Conservation (phyloP, 2,888 invertebrate genomes). For the Cetonia aurata region DNA sequence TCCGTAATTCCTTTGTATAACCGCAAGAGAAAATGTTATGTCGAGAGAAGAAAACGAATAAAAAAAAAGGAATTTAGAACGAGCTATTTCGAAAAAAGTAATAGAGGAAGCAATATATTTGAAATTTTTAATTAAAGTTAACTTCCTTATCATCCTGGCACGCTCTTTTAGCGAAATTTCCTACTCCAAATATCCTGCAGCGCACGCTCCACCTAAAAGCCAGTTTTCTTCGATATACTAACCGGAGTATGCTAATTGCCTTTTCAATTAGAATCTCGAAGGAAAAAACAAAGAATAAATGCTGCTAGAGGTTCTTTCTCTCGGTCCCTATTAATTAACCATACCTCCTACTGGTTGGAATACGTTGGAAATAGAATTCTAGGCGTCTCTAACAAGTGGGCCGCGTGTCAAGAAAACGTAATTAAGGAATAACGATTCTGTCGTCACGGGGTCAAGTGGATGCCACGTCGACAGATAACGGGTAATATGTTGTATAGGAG, state of each 20-base stretch:
- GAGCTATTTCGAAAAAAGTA: conserved; percentile 12
- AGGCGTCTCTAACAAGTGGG: neutral
- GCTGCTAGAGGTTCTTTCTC: too few relatives aligned
- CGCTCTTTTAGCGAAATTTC: neutral
- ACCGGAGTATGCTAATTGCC: too few relatives aligned
- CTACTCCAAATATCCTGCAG: neutral
- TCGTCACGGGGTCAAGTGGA: neutral
- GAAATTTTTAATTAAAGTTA: conserved; percentile 42
- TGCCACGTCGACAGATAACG: neutral
- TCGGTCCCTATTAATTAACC: too few relatives aligned
- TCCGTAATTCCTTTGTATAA: too few relatives aligned
- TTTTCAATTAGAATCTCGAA: too few relatives aligned
- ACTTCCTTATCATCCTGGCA: conserved; percentile 4
- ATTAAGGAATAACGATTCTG: neutral
- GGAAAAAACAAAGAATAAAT: too few relatives aligned
- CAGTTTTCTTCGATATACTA: too few relatives aligned
- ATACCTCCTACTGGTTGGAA: too few relatives aligned
- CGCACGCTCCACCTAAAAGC: conserved; percentile 16
- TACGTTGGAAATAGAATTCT: neutral
- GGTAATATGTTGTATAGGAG: conserved; percentile 8
- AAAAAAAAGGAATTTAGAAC: neutral
- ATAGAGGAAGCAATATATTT: conserved; percentile 41
- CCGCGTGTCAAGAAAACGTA: neutral
- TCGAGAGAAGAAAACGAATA: neutral
- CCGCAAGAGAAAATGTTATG: neutral